Percentiles rank a stretch among this genome's conserved stretches.
Conservation (phyloP, 2,888 invertebrate species). For the Camptogramma bilineatum region DNA sequence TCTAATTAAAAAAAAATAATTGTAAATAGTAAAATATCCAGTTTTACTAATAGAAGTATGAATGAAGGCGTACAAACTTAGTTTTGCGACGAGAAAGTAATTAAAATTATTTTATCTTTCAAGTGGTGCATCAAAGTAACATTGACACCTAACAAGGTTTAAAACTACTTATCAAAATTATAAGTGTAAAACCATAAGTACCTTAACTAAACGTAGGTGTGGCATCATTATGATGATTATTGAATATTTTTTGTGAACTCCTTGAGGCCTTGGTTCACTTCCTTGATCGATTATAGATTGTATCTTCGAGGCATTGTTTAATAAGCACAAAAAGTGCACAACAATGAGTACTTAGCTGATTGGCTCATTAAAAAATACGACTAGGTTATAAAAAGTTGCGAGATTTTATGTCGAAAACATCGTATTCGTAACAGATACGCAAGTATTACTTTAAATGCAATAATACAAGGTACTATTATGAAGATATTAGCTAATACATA, state of each 20-base stretch:
- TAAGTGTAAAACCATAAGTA: not conserved
- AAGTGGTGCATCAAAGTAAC: not conserved
- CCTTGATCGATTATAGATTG: conserved; percentile 41
- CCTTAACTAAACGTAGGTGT: conserved; percentile 18
- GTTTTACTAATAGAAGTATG: too few species aligned
- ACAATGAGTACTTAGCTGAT: conserved; percentile 28
- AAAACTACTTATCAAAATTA: not conserved
- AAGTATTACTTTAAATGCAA: not conserved
- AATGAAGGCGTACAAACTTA: too few species aligned
- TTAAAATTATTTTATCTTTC: not conserved
- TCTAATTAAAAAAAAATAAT: too few species aligned
- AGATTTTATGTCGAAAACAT: conserved; percentile 4
- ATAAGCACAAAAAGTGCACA: conserved; percentile 34
- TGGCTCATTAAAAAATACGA: conserved; percentile 13
- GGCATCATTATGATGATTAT: conserved; percentile 22
- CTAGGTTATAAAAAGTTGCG: conserved; percentile 7
- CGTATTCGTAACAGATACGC: not conserved
- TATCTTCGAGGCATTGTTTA: conserved; percentile 41
- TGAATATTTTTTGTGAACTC: conserved; percentile 38
- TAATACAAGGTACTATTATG: conserved; percentile 4
- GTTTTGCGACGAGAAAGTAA: not conserved
- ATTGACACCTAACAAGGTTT: not conserved
- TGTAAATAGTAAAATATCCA: too few species aligned
- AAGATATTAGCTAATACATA: conserved; percentile 12
- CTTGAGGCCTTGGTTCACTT: conserved; percentile 36